A percentile compares a stretch with the other conserved stretches of the same genome.
Conservation (phyloP, 2,113 vertebrate genomes). For the Silurus glanis region DNA sequence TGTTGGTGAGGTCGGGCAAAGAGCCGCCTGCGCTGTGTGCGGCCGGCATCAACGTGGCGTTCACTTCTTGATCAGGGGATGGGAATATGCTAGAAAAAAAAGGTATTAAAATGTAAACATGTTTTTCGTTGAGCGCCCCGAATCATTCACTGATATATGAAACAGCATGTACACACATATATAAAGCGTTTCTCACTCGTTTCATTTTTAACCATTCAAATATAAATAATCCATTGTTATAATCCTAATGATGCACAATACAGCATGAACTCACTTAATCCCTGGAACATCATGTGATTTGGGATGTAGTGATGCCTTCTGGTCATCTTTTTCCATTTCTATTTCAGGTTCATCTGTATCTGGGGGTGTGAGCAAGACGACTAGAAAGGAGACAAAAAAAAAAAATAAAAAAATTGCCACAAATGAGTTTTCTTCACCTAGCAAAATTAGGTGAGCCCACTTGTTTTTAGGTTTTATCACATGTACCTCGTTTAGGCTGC, state of each 20-base stretch:
- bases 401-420: background rate
- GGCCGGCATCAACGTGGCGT: slow-evolving; percentile 82
- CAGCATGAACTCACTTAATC: slow-evolving; percentile 87
- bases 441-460: slow-evolving; percentile 23
- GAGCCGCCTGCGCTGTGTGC: slow-evolving; percentile 93
- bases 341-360: slow-evolving; percentile 87
- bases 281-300: slow-evolving; percentile 96
- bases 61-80: slow-evolving; percentile 90
- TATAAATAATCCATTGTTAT: background rate
- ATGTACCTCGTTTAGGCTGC: slow-evolving; percentile 90
- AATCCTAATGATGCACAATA: background rate
- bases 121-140: background rate
- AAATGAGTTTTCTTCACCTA: background rate
- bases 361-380: slow-evolving; percentile 87
- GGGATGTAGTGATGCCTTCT: slow-evolving; percentile 85
- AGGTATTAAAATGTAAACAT: background rate
- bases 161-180: background rate
- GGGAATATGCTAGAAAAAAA: slow-evolving; percentile 84
- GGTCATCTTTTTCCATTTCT: slow-evolving; percentile 83
- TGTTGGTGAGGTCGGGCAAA: slow-evolving; percentile 93
- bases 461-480: background rate
- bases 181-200: background rate
- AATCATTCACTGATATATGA: background rate
- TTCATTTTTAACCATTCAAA: background rate
- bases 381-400: slow-evolving; percentile 67